Percentiles rank a stretch among this genome's conserved stretches.
Conservation (phyloP, 2,113 vertebrate species). For the Nicator chloris region DNA sequence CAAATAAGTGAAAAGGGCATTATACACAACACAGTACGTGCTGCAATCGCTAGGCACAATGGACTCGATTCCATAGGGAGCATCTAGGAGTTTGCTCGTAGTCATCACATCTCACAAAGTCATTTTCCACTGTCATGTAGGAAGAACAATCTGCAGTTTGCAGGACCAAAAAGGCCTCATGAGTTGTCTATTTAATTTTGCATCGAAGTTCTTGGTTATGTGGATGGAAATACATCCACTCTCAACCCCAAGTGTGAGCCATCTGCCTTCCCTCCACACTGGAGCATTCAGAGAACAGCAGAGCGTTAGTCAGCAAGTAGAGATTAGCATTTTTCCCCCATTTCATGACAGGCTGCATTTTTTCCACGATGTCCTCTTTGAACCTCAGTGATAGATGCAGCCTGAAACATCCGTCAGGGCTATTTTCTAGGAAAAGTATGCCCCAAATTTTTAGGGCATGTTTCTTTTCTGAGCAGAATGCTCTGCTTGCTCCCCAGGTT, state of each 20-base stretch:
- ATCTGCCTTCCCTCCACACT: neutral
- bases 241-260: neutral
- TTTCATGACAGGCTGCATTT: neutral
- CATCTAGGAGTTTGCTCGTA: neutral
- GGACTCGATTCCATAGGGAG: neutral
- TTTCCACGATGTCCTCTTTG: neutral
- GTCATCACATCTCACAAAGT: neutral
- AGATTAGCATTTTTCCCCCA: neutral
- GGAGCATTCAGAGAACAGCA: neutral
- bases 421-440: neutral
- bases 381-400: neutral
- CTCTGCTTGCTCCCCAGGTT: neutral
- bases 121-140: neutral
- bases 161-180: neutral
- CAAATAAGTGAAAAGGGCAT: constrained; percentile 68
- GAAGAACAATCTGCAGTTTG: neutral
- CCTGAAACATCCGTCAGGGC: neutral
- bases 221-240: neutral
- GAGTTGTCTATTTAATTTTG: neutral
- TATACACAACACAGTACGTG: constrained; percentile 38
- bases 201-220: neutral
- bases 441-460: neutral
- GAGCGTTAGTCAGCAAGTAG: neutral
- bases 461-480: neutral
- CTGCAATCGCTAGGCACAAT: neutral